Conservation (phyloP, 2,113 vertebrate genomes). For the Anoplopoma fimbria region DNA sequence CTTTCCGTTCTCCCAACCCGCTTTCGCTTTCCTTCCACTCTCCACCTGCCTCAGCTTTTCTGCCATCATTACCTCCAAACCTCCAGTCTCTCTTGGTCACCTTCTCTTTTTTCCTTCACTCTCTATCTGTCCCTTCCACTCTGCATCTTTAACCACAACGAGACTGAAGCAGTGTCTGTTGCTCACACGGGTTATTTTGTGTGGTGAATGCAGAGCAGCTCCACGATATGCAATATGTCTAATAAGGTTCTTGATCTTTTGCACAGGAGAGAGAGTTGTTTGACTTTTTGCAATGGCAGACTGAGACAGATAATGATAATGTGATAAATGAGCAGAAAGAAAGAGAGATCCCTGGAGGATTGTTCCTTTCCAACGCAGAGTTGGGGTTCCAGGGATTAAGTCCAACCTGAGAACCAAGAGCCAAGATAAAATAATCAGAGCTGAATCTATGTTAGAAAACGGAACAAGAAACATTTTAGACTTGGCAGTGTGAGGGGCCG, state of each 20-base stretch:
- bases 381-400: neutral
- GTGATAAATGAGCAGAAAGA: neutral
- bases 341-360: constrained; percentile 13
- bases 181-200: constrained; percentile 18
- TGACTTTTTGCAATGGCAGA: neutral
- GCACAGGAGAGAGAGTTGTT: neutral
- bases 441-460: neutral
- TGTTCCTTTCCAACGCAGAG: neutral
- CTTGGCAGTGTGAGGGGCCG: neutral
- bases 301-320: neutral
- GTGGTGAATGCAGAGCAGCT: constrained; percentile 24
- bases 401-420: neutral
- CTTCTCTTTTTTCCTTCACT: constrained; percentile 18
- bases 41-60: constrained; percentile 24
- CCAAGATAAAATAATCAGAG: neutral
- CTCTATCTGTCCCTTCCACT: constrained; percentile 37
- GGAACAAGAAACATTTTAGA: neutral
- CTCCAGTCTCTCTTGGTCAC: constrained; percentile 16
- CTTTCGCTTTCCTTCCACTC: constrained; percentile 31
- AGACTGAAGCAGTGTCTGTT: constrained; percentile 14
- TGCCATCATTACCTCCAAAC: constrained; percentile 54
- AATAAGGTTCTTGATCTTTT: constrained; percentile 4
- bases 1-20: constrained; percentile 10
- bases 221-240: neutral
- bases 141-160: constrained; percentile 38